A percentile compares a stretch with the other conserved stretches of the same genome.
Conservation (phyloP, 2,113 vertebrate genomes). For the Psettodes erumei region DNA sequence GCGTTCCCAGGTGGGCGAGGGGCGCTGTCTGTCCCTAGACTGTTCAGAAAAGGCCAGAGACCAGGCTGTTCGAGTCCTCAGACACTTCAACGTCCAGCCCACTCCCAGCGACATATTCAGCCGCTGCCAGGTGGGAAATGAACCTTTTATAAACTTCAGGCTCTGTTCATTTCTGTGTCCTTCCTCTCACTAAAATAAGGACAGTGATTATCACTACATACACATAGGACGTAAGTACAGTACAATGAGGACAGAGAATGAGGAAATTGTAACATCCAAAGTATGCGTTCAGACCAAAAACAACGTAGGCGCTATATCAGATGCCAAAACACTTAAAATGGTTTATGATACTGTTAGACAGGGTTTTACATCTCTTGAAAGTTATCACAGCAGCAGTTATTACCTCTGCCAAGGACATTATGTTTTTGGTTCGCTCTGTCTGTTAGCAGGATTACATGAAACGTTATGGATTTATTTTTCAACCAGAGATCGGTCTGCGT, state of each 20-base stretch:
- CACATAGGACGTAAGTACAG: background rate
- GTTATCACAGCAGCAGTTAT: background rate
- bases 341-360: background rate
- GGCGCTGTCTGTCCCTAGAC: conserved; percentile 86
- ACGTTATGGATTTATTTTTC: too few relatives aligned
- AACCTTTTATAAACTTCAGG: background rate
- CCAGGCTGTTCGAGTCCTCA: conserved; percentile 86
- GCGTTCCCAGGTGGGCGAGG: conserved; percentile 88
- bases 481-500: too few relatives aligned
- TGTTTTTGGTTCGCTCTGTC: too few relatives aligned
- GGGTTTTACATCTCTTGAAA: background rate
- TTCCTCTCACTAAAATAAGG: background rate
- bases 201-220: background rate
- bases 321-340: background rate
- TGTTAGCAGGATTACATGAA: too few relatives aligned
- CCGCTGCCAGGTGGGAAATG: conserved; percentile 87
- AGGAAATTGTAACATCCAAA: background rate
- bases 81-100: conserved; percentile 85
- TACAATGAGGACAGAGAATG: background rate
- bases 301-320: background rate
- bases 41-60: conserved; percentile 88
- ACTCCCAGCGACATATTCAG: conserved; percentile 86
- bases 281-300: background rate
- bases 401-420: too few relatives aligned
- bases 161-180: background rate